Percentiles rank a stretch among this genome's conserved stretches.
Evolutionary conservation across 2,888 invertebrate genomes (phyloP).

Genomic region (Heliconius sara): DNA sequence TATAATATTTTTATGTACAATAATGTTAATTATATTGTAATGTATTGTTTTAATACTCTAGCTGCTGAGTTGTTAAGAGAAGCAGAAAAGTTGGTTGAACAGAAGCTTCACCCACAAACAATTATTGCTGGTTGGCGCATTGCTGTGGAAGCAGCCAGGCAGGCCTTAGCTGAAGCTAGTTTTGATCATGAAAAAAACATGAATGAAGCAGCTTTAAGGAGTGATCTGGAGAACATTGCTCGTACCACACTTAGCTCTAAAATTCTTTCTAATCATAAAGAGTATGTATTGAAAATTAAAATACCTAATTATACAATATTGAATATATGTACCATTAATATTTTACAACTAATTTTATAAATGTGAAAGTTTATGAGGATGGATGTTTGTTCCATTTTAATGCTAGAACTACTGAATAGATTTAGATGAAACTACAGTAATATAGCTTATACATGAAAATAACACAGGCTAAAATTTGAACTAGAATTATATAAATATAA

Average conservation of each 20-base stretch:
- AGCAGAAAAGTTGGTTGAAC: conserved; percentile 96
- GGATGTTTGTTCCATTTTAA: no score
- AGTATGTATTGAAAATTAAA: conserved; percentile 72
- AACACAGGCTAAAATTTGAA: no score
- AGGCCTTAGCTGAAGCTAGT: conserved; percentile 91
- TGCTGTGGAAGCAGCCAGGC: conserved; percentile 92
- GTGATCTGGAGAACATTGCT: conserved; percentile 97
- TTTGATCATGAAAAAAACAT: conserved; percentile 89
- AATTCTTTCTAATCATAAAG: conserved; percentile 98
- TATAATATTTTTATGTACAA: neutral
- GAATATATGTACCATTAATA: neutral
- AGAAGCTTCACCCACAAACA: conserved; percentile 98
- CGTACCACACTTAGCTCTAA: conserved; percentile 99
- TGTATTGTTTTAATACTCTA: conserved; percentile 54
- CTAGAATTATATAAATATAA: no score
- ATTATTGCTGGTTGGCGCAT: conserved; percentile 98
- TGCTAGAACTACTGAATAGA: no score
- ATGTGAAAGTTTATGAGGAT: no score
- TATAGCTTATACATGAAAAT: neutral
- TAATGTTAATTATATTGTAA: neutral
- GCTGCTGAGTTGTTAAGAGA: conserved; percentile 97
- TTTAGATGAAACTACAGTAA: neutral
- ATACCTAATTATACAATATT: neutral
- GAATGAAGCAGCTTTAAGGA: conserved; percentile 90
- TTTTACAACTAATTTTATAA: no score